phyloP scores from a whole-genome alignment of 2,888 invertebrate genomes.

The Lymantria monacha region DNA sequence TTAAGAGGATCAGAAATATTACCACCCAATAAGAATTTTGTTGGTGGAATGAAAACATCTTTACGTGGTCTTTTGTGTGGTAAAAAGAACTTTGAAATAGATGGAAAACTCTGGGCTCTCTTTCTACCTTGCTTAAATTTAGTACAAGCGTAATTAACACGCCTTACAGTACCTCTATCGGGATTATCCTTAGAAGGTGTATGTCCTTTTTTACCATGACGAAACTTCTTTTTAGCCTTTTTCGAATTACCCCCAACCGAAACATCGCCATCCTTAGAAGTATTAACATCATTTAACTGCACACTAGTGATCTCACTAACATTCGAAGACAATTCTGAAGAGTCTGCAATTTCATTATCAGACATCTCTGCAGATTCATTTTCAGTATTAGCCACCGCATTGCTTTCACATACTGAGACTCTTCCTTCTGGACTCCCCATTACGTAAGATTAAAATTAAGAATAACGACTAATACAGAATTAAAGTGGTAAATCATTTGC shows the following conservation, averaged over 20 bases:
- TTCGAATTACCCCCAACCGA: slow-evolving; percentile 50
- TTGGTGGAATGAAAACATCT: slow-evolving; percentile 91
- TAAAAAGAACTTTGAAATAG: slow-evolving; percentile 87
- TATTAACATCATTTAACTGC: slow-evolving; percentile 48
- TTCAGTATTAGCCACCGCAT: slow-evolving; percentile 46
- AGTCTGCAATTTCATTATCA: slow-evolving; percentile 55
- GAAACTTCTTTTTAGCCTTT: slow-evolving; percentile 72
- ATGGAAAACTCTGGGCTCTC: slow-evolving; percentile 85
- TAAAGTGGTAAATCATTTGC: slow-evolving; percentile 40
- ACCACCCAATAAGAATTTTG: slow-evolving; percentile 96
- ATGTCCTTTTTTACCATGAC: slow-evolving; percentile 70
- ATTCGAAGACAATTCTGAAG: slow-evolving; percentile 52
- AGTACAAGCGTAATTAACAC: slow-evolving; percentile 66
- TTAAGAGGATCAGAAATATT: slow-evolving; percentile 98
- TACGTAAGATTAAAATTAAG: slow-evolving; percentile 34
- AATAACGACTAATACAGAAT: slow-evolving; percentile 49
- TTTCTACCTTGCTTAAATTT: slow-evolving; percentile 83
- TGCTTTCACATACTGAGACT: slow-evolving; percentile 26
- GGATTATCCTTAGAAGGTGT: slow-evolving; percentile 63
- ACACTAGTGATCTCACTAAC: slow-evolving; percentile 40
- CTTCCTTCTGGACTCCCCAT: slow-evolving; percentile 73
- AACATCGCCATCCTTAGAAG: slow-evolving; percentile 61
- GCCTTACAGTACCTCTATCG: slow-evolving; percentile 64
- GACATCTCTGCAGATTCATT: slow-evolving; percentile 56
- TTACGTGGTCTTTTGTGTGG: slow-evolving; percentile 89